A percentile compares a stretch with the other conserved stretches of the same genome.
phyloP scores from a whole-genome alignment of 1,140 invertebrate species.

The Colletes gigas region DNA sequence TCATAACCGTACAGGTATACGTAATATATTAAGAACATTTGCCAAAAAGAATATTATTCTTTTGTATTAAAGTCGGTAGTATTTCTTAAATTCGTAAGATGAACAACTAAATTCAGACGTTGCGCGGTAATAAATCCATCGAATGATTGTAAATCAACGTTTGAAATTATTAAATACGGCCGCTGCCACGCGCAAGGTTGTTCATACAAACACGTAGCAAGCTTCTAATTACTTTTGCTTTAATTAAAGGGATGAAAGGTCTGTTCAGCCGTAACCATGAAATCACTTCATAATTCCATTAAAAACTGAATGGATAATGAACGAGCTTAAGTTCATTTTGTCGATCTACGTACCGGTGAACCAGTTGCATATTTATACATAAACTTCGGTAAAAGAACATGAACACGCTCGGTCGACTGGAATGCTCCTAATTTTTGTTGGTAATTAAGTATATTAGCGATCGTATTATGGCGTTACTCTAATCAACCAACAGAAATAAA shows the following conservation, averaged over 20 bases:
- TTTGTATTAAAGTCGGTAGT: neutral
- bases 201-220: slow-evolving; percentile 2
- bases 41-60: too few relatives aligned
- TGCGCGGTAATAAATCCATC: slow-evolving; percentile 3
- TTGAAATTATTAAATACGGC: slow-evolving; percentile 13
- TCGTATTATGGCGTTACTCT: too few relatives aligned
- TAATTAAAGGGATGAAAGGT: slow-evolving; percentile 5
- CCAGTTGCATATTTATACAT: neutral
- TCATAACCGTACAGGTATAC: too few relatives aligned
- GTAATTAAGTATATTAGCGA: too few relatives aligned
- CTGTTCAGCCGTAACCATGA: neutral
- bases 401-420: too few relatives aligned
- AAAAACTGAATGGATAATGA: neutral
- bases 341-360: neutral
- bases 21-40: too few relatives aligned
- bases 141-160: slow-evolving; percentile 16
- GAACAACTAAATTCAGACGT: slow-evolving; percentile 18
- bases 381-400: neutral
- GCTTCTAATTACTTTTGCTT: slow-evolving; percentile 11
- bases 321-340: neutral
- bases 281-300: slow-evolving; percentile 11
- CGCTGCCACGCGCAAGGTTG: neutral
- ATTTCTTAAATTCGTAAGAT: too few relatives aligned
- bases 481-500: too few relatives aligned
- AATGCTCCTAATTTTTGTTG: too few relatives aligned